These are phyloP conservation scores for Tricholaema leucomelas DNA, from an alignment of 2,113 vertebrate genomes.

Conservation along the genomic window DNA sequence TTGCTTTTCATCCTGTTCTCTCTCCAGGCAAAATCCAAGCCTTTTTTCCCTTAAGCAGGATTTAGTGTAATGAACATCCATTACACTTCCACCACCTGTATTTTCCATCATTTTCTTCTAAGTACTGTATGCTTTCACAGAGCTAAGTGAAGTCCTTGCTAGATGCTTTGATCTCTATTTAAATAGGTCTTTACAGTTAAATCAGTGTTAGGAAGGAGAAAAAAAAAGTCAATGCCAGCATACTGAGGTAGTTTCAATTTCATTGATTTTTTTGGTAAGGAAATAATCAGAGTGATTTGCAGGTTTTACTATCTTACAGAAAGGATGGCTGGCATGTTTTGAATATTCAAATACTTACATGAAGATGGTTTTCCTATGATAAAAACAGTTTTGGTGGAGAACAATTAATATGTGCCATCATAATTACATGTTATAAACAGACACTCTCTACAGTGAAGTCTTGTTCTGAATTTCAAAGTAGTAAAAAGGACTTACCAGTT, in stretches of 20 bases:
- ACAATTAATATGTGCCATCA: not conserved
- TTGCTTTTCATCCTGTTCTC: not conserved
- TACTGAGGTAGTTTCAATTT: not conserved
- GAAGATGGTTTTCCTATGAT: not conserved
- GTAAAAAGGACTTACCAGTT: not conserved
- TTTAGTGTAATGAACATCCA: not conserved
- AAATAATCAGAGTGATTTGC: not conserved
- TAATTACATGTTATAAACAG: not conserved
- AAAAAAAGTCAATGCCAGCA: not conserved
- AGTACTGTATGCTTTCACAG: not conserved
- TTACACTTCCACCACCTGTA: not conserved
- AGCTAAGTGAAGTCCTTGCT: not conserved
- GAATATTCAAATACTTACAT: constrained; percentile 22
- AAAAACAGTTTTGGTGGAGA: not conserved
- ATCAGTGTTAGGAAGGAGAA: not conserved
- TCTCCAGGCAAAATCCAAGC: not conserved
- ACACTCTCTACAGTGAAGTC: not conserved
- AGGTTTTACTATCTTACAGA: not conserved
- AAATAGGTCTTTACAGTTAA: not conserved
- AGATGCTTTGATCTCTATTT: constrained; percentile 22
- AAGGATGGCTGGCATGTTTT: not conserved
- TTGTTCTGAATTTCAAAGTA: not conserved
- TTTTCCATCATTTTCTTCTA: not conserved
- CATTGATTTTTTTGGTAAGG: constrained; percentile 11
- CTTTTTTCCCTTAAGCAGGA: not conserved